Base-by-base conservation (phyloP, 2,888 invertebrate genomes). In the Callinectes sapidus region DNA sequence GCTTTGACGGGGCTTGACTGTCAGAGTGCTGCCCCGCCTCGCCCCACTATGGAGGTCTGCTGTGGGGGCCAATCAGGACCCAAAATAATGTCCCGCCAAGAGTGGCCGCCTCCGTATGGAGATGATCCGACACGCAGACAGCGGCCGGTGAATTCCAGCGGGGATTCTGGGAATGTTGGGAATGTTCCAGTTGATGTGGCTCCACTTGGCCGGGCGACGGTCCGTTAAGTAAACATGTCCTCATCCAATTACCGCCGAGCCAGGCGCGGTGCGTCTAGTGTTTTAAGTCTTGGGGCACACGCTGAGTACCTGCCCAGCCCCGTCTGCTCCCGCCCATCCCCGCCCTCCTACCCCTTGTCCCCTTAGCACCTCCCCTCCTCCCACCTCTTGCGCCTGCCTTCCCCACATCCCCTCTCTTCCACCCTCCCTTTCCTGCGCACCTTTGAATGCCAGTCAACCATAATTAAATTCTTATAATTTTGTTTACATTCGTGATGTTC, bases 41-140 rank as follows among this genome's bases (percentile, higher is more conserved):
- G 18, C 6, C 61, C 18, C 18, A 88, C 6, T 0, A 16, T 23
- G 28, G 6, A 55, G 32, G 8, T 32, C 32, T 16, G 28, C 28
- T 14, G 54, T n/a, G 18, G 39, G 14, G 54, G 54, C 54, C 48
- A 90, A 55, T 86, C 35, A 61, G 61, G 32, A 8, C 8, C 91
- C 6, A 91, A 92, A 89, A 89, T 92, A 85, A 92, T 32, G 42
- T 8, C 86, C 89, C 89, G 89, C 85, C 85, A 92, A 92, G n/a
- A 81, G 32, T 42, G 77, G n/a, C 48, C 42, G n/a, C 23, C 86
- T 87, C 71, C 92, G 90, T 92, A 92, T 92, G 92, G 92, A 92
- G 92, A 92, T 92, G 92, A 90, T 92, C 92, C 77, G 92, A 87
- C 92, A 90, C 90, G 86, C 90, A 90, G 90, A 90, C 90, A 90